Percentiles rank a stretch among this genome's conserved stretches.
Conservation (phyloP, 37 sponge, comb jelly and placozoan species). For the Aphrocallistes beatrix region DNA sequence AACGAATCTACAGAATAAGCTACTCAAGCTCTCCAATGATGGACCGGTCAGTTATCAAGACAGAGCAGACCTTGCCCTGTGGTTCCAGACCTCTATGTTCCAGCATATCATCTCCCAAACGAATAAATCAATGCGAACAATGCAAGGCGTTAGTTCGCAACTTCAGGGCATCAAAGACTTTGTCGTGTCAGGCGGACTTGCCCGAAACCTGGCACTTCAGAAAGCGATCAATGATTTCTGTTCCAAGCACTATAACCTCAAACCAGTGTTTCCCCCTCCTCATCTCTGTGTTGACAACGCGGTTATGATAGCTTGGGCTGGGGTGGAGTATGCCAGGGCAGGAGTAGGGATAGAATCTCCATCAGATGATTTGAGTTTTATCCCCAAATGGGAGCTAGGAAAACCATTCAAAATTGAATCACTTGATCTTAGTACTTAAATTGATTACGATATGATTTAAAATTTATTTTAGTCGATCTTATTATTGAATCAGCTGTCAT, state of each 20-base stretch:
- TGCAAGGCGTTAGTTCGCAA: conserved; percentile 21
- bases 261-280: conserved; percentile 39
- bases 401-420: too few relatives aligned
- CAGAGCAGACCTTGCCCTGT: conserved; percentile 48
- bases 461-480: too few relatives aligned
- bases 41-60: neutral
- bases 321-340: neutral
- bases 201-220: conserved; percentile 36
- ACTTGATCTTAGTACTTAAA: too few relatives aligned
- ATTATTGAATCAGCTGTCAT: too few relatives aligned
- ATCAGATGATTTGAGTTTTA: neutral
- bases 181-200: conserved; percentile 73
- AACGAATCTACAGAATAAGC: neutral
- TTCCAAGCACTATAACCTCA: neutral
- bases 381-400: neutral
- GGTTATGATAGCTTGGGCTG: conserved; percentile 82
- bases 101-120: conserved; percentile 31
- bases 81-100: conserved; percentile 38
- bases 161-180: conserved; percentile 21
- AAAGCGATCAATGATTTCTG: conserved; percentile 15
- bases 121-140: conserved; percentile 37
- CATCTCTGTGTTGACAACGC: conserved; percentile 70
- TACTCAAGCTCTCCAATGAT: neutral
- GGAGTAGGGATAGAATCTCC: neutral
- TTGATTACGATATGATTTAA: too few relatives aligned